A percentile compares a stretch with the other conserved stretches of the same genome.
Conservation (phyloP, 64 coral and sea anemone genomes). For the Acropora yongei region DNA sequence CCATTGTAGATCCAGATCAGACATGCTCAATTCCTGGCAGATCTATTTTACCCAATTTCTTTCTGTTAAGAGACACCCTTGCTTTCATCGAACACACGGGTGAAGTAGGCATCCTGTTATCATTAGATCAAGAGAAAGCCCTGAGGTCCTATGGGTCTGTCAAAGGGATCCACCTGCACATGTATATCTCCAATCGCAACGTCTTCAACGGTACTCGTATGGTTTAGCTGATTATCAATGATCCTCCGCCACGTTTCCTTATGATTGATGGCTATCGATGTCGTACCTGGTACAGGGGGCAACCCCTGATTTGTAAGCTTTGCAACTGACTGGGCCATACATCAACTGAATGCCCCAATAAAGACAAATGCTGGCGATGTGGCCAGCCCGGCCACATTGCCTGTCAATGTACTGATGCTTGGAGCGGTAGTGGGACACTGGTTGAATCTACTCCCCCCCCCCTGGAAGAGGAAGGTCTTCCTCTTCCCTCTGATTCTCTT, state of each 20-base stretch:
- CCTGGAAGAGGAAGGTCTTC: no score
- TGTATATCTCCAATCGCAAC: neutral
- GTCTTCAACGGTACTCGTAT: neutral
- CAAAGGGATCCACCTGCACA: no score
- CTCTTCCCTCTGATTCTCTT: no score
- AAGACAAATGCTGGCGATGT: neutral
- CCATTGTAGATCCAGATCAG: no score
- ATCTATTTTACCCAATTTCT: no score
- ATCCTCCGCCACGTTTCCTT: neutral
- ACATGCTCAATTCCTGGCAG: no score
- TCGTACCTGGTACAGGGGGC: neutral
- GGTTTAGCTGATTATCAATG: neutral
- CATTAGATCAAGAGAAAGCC: no score
- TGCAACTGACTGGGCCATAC: neutral
- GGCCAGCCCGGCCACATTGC: neutral
- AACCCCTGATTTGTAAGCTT: neutral
- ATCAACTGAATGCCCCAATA: neutral
- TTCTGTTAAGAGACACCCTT: no score
- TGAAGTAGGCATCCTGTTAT: no score
- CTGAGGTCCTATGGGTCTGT: no score
- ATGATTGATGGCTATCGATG: neutral
- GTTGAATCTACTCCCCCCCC: no score
- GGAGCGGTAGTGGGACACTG: neutral
- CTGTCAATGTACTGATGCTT: neutral
- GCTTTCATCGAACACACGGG: no score